Evolutionary conservation across 1,140 invertebrate species (phyloP).

Genomic region (Medauroidea extradentata): DNA sequence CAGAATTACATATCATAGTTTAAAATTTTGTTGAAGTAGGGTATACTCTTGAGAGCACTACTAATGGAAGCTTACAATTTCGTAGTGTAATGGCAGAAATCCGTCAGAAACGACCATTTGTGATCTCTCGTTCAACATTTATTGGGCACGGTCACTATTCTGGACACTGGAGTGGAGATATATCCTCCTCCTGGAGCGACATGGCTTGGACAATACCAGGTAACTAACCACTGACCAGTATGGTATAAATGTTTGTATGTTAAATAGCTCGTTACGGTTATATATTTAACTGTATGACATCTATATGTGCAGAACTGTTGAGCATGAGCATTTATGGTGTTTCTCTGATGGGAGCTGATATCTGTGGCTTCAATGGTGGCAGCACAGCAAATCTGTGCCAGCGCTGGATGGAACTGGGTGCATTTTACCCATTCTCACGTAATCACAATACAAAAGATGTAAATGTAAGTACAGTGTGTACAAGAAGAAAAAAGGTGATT

Average conservation of each 20-base stretch:
- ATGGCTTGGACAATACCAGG: slow-evolving; percentile 57
- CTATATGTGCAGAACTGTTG: slow-evolving; percentile 57
- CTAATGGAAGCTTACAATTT: too few species aligned
- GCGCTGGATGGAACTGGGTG: slow-evolving; percentile 78
- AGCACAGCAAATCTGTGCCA: slow-evolving; percentile 68
- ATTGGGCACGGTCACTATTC: slow-evolving; percentile 73
- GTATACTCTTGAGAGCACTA: too few species aligned
- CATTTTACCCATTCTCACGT: slow-evolving; percentile 81
- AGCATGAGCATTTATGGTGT: slow-evolving; percentile 80
- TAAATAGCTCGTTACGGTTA: too few species aligned
- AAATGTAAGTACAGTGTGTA: too few species aligned
- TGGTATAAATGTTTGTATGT: too few species aligned
- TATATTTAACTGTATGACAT: too few species aligned
- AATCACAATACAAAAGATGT: slow-evolving; percentile 67
- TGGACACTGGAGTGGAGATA: slow-evolving; percentile 89
- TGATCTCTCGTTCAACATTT: slow-evolving; percentile 80
- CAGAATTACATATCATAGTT: too few species aligned
- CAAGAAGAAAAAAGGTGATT: too few species aligned
- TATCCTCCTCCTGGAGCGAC: slow-evolving; percentile 64
- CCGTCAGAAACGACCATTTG: slow-evolving; percentile 65
- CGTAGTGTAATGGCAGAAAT: slow-evolving; percentile 28
- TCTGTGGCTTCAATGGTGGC: slow-evolving; percentile 81
- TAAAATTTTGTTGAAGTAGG: too few species aligned
- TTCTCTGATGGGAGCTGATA: slow-evolving; percentile 82
- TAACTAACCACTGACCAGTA: slow-evolving; percentile 25